Evolutionary conservation across 2,113 vertebrate genomes (phyloP).

Genomic region (Myiagra hebetior): DNA sequence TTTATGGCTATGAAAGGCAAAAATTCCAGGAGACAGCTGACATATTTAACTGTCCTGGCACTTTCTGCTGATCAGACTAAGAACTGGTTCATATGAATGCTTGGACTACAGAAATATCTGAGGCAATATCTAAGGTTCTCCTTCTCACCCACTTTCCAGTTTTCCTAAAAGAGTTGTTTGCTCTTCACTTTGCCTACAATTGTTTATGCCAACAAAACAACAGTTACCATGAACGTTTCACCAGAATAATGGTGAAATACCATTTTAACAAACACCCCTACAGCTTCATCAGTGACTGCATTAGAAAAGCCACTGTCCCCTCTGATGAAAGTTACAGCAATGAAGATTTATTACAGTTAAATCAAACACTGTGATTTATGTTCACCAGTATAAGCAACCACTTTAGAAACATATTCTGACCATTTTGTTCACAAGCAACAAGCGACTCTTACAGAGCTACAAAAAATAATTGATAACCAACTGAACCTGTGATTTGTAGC

Average conservation of each 20-base stretch:
- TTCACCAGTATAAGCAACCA: background rate
- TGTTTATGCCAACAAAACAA: background rate
- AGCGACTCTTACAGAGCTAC: background rate
- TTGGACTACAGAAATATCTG: background rate
- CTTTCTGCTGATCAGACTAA: background rate
- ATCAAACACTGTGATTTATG: background rate
- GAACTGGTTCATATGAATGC: rapidly evolving
- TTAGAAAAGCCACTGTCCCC: background rate
- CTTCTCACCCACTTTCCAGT: background rate
- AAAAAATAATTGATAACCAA: background rate
- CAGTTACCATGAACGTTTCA: background rate
- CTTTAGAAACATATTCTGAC: background rate
- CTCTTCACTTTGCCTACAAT: background rate
- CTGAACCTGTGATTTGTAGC: constrained; percentile 72
- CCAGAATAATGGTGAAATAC: background rate
- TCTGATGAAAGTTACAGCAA: rapidly evolving
- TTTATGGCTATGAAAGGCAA: background rate
- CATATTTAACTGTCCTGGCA: no score
- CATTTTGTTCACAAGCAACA: background rate
- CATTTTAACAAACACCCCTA: background rate
- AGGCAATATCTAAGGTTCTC: background rate
- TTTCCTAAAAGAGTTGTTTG: background rate
- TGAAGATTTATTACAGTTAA: background rate
- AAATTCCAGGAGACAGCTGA: background rate
- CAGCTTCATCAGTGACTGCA: background rate